Evolutionary conservation across 2,797 vertebrate species (phyloP).

Genomic region (Lepilemur septentrionalis): DNA sequence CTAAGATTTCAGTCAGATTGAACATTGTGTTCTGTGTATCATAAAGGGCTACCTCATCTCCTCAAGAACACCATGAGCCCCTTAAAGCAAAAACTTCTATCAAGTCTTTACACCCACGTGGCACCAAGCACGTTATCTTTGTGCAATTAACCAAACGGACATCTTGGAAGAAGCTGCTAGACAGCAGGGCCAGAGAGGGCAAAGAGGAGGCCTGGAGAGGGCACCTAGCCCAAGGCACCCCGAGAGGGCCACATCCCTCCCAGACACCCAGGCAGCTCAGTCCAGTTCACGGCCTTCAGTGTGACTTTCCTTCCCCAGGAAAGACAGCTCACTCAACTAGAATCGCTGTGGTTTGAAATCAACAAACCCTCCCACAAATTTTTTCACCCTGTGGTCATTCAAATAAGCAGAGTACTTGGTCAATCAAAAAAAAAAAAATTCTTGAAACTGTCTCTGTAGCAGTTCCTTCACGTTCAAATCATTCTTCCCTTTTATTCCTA

Average conservation of each 20-base stretch:
- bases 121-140: background rate
- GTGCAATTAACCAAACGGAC: background rate
- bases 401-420: background rate
- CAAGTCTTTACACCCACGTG: background rate
- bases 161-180: background rate
- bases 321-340: background rate
- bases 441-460: background rate
- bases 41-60: background rate
- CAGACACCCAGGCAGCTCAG: background rate
- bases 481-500: background rate
- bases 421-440: background rate
- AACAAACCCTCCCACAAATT: background rate
- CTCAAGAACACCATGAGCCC: background rate
- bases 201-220: background rate
- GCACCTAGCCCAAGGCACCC: too few relatives aligned
- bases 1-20: background rate
- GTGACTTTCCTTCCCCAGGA: background rate
- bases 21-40: background rate
- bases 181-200: background rate
- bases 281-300: background rate
- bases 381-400: background rate
- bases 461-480: background rate
- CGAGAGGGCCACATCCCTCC: background rate
- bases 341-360: background rate
- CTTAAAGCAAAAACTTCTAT: background rate